Conservation (phyloP, 1,140 invertebrate species). For the Akabosia matsudoensis region DNA sequence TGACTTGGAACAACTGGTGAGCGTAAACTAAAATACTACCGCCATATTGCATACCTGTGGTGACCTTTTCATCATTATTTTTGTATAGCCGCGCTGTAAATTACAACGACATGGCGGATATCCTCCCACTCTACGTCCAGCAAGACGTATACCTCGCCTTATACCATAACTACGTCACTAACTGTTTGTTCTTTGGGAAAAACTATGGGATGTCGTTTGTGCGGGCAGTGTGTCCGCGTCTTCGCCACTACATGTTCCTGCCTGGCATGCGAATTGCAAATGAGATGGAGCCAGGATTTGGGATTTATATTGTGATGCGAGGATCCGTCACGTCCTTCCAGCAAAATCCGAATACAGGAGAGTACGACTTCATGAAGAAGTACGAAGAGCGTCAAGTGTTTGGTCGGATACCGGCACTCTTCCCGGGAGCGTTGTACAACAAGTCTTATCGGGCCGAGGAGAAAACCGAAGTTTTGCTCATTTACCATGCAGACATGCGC, state of each 20-base stretch:
- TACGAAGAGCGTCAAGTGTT: conserved; percentile 7
- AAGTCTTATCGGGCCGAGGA: conserved; percentile 1
- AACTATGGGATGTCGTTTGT: neutral
- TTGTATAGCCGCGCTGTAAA: neutral
- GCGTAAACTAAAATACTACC: neutral
- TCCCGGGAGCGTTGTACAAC: conserved; percentile 2
- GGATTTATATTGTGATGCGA: conserved; percentile 6
- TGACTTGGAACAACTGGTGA: conserved; percentile 16
- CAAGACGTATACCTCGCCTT: conserved; percentile 11
- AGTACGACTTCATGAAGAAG: neutral
- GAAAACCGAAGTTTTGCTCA: neutral
- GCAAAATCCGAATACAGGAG: neutral
- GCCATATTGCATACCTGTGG: neutral
- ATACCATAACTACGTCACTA: neutral
- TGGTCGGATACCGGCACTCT: neutral
- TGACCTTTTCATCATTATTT: too few species aligned
- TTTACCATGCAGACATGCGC: neutral
- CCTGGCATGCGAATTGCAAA: conserved; percentile 7
- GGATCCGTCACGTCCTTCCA: neutral
- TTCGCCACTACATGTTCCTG: conserved; percentile 9
- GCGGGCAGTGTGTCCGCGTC: neutral
- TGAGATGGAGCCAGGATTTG: neutral
- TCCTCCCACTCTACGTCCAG: neutral
- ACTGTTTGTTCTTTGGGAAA: conserved; percentile 3
- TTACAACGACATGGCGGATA: conserved; percentile 4